Evolutionary conservation across 2,888 invertebrate species (phyloP).

Genomic region (Platycheirus albimanus): DNA sequence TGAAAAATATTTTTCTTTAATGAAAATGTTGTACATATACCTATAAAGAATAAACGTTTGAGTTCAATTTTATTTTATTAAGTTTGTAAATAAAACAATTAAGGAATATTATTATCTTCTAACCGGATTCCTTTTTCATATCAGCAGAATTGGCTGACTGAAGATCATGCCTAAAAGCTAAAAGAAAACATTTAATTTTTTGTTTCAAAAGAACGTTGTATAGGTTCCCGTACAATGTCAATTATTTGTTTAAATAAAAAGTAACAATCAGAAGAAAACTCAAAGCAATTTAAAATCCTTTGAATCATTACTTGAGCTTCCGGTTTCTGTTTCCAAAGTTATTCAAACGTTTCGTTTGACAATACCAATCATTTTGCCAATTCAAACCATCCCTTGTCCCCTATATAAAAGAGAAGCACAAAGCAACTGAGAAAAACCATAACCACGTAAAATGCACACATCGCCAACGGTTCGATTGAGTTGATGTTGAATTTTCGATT

Average conservation of each 20-base stretch:
- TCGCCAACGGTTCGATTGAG: conserved; percentile 50
- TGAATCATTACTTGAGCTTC: conserved; percentile 81
- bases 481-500: conserved; percentile 35
- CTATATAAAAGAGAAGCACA: conserved; percentile 38
- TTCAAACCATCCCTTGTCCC: conserved; percentile 51
- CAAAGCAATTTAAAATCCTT: conserved; percentile 80
- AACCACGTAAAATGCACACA: conserved; percentile 59
- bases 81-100: too few species aligned
- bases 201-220: too few species aligned
- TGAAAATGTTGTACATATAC: too few species aligned
- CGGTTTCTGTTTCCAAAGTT: conserved; percentile 74
- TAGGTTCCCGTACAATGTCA: background rate
- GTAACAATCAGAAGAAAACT: conserved; percentile 75
- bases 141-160: too few species aligned
- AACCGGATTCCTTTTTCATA: too few species aligned
- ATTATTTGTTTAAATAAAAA: conserved; percentile 19
- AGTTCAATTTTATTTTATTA: too few species aligned
- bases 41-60: too few species aligned
- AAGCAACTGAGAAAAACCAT: conserved; percentile 50
- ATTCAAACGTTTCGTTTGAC: conserved; percentile 66
- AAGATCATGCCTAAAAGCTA: too few species aligned
- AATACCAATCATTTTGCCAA: conserved; percentile 63
- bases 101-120: too few species aligned
- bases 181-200: too few species aligned
- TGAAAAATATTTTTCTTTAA: too few species aligned